Base-by-base conservation (phyloP, 2,113 vertebrate species). In the Butorides virescens region DNA sequence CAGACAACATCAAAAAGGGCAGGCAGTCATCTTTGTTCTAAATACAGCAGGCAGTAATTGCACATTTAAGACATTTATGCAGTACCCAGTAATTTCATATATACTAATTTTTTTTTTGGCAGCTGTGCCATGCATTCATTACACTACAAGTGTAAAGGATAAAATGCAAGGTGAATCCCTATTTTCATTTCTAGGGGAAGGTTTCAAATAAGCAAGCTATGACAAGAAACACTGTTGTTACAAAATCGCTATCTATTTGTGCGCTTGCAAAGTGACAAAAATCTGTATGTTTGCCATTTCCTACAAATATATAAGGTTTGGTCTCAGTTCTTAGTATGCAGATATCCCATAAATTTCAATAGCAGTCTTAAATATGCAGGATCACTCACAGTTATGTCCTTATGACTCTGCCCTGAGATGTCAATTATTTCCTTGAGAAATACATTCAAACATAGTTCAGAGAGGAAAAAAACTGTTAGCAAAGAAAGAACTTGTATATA, bases 1-100 rank as follows among this genome's bases (percentile, higher is more conserved):
- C 92, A 96, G 81, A 96, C 72, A 97, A 94, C 89, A 96, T 47
- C 86, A 89, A 94, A 95, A 93, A 95, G 89, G 89, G 88, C 91
- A 98, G 92, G 93, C 90, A 95, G 84, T 76, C 92, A 77, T 81
- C 71, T 95, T 97, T 97, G 96, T 98, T 97, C 95, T 95, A 96
- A 96, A 96, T 95, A 95, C 88, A 93, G 93, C 77, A 93, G 88
- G 91, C 96, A 96, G 90, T 96, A 97, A 97, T 95, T 94, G 93
- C 92, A 95, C 55, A 91, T 95, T 96, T 93, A 96, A 97, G 96
- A 96, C 93, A 94, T 90, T 94, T 72, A 92, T 91, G 88, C 89
- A 88, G 79, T 86, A 96, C 92, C 92, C 92, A 88, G 75, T 95
- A 95, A 97, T 96, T 97, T 97, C 93, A 96, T 66, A 91, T 91